Base-by-base conservation (phyloP, 2,888 invertebrate genomes). In the Bruchidius siliquastri region DNA sequence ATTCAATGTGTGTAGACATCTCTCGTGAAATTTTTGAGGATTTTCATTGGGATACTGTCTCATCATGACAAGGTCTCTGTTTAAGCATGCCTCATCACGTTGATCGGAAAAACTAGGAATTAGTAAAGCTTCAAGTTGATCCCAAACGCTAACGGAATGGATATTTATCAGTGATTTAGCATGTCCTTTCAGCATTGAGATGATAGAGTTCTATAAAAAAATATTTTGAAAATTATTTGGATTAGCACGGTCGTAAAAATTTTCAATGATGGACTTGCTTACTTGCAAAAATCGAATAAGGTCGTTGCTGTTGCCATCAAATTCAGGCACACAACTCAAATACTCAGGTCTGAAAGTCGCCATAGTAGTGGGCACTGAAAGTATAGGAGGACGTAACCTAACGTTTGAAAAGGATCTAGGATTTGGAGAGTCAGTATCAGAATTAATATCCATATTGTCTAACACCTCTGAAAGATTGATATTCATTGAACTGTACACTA, bases 11-110 rank as follows among this genome's bases (percentile, higher is more conserved):
- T 76, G 30, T 66, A 73, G 68, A 70, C 66, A 66, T 32, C 75
- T 22, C 26, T 78, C 75, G 69, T 72, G 76, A 71, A 77, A 78
- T 72, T 78, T 72, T 74, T 78, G 75, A 21, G 76, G 75, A 68
- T 69, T 75, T 72, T 78, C 78, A 67, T 73, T 70, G 21, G 71
- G 21, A 70, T 67, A 32, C 74, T 78, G 77, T 72, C 69, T 72
- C 32, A 77, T 20, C 72, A 75, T 72, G n/a, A 76, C 74, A 21
- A 77, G 68, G 73, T 77, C 77, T 72, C 75, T 67, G 72, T 78
- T 77, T 21, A 77, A 69, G 49, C 74, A 77, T 68, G 73, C 73
- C 71, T 78, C 77, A 69, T 78, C 76, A 18, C 77, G 49, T 72
- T 76, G 76, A 73, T 78, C 76, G 22, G 76, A 74, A 66, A 75